Conservation (phyloP, 2,888 invertebrate genomes). For the Fissipunctia ypsillon region DNA sequence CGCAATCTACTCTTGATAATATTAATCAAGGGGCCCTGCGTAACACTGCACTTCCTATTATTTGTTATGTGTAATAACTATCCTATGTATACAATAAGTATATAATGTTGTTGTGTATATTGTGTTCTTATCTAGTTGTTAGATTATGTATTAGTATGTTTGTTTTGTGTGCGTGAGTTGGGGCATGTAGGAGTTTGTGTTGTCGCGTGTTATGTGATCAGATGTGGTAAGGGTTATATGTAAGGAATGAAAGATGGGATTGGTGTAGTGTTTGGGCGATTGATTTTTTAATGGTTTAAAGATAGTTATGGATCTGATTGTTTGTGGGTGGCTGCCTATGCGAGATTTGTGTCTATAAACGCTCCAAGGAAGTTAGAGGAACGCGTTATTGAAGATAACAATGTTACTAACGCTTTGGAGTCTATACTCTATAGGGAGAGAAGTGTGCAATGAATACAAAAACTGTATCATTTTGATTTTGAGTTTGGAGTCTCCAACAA, state of each 20-base stretch:
- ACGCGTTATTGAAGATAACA: too few relatives aligned
- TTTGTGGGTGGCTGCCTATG: too few relatives aligned
- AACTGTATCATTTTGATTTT: too few relatives aligned
- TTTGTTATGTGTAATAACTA: slow-evolving; percentile 31
- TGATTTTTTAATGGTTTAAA: too few relatives aligned
- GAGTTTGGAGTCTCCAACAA: too few relatives aligned
- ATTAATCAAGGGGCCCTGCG: slow-evolving; percentile 21
- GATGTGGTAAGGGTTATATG: background rate
- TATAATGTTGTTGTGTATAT: slow-evolving; percentile 10
- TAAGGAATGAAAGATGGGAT: background rate
- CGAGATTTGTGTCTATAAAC: too few relatives aligned
- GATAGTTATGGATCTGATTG: too few relatives aligned
- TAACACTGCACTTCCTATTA: slow-evolving; percentile 53
- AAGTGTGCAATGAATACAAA: too few relatives aligned
- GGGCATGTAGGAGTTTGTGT: slow-evolving; percentile 16
- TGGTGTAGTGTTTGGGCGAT: background rate
- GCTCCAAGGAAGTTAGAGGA: too few relatives aligned
- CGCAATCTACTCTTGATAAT: slow-evolving; percentile 28
- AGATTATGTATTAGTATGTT: slow-evolving; percentile 29
- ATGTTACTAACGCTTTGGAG: too few relatives aligned
- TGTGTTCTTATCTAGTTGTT: slow-evolving; percentile 28
- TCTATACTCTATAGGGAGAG: too few relatives aligned
- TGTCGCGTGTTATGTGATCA: background rate
- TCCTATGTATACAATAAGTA: slow-evolving; percentile 12
- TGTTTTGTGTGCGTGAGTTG: slow-evolving; percentile 27